These are phyloP conservation scores for Hypanus sabinus DNA, from an alignment of 2,113 vertebrate species.

Conservation along the genomic window DNA sequence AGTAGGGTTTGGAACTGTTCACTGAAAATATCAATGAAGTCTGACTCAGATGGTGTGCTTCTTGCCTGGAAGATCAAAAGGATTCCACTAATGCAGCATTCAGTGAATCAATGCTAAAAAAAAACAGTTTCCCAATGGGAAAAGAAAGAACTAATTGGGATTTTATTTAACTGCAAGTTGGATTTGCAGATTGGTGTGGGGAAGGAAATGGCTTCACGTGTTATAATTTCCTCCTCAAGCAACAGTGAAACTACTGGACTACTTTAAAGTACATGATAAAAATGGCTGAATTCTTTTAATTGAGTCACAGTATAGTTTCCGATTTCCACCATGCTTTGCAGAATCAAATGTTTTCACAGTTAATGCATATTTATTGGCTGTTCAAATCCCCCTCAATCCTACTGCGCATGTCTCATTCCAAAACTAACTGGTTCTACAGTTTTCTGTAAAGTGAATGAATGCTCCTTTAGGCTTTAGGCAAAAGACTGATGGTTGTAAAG, in stretches of 20 bases:
- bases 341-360: neutral
- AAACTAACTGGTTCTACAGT: neutral
- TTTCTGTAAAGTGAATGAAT: neutral
- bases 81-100: neutral
- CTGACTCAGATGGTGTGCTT: neutral
- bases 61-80: neutral
- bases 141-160: neutral
- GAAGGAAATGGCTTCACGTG: slow-evolving; percentile 8
- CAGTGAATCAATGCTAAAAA: neutral
- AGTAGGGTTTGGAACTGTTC: too few relatives aligned
- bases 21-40: neutral
- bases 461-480: too few relatives aligned
- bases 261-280: neutral
- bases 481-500: neutral
- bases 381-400: neutral
- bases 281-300: neutral
- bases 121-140: neutral
- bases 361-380: neutral
- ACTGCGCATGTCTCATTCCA: neutral
- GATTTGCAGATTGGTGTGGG: neutral
- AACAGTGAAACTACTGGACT: neutral
- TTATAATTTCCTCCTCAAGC: slow-evolving; percentile 5
- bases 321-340: neutral
- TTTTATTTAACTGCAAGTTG: neutral
- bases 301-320: neutral